These are phyloP conservation scores for Temnothorax ravouxi DNA, from an alignment of 2,888 invertebrate genomes.

Conservation along the genomic window DNA sequence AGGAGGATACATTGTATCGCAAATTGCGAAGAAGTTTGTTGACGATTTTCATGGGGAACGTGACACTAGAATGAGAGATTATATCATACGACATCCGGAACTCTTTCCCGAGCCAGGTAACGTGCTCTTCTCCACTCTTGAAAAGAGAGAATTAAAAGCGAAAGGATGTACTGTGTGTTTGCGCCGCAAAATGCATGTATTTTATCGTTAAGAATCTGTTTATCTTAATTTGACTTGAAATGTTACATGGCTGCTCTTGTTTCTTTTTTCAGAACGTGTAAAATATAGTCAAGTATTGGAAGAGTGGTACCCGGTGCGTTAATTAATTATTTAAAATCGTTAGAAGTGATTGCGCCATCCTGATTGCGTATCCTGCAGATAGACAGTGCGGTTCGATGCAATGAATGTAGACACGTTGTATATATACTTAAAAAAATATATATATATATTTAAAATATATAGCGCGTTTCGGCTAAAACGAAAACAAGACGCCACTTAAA, in stretches of 20 bases:
- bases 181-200: background rate
- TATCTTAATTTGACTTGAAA: background rate
- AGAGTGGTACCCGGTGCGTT: slow-evolving; percentile 80
- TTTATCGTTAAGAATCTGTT: background rate
- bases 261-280: slow-evolving; percentile 69
- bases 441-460: slow-evolving; percentile 29
- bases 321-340: slow-evolving; percentile 53
- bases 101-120: slow-evolving; percentile 82
- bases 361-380: slow-evolving; percentile 13
- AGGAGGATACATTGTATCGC: slow-evolving; percentile 57
- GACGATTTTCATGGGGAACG: slow-evolving; percentile 61
- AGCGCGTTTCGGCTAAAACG: slow-evolving; percentile 22
- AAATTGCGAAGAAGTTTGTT: slow-evolving; percentile 27
- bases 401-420: slow-evolving; percentile 36
- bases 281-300: slow-evolving; percentile 75
- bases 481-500: slow-evolving; percentile 5
- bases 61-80: slow-evolving; percentile 79
- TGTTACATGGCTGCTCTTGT: background rate
- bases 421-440: slow-evolving; percentile 14
- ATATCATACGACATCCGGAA: slow-evolving; percentile 82
- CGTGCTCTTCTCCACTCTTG: background rate
- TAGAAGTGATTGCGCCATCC: slow-evolving; percentile 7
- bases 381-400: slow-evolving; percentile 24
- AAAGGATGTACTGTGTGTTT: background rate
- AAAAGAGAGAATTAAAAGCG: background rate